phyloP scores from a whole-genome alignment of 2,113 vertebrate genomes.

The Petrocephalus microphthalmus region DNA sequence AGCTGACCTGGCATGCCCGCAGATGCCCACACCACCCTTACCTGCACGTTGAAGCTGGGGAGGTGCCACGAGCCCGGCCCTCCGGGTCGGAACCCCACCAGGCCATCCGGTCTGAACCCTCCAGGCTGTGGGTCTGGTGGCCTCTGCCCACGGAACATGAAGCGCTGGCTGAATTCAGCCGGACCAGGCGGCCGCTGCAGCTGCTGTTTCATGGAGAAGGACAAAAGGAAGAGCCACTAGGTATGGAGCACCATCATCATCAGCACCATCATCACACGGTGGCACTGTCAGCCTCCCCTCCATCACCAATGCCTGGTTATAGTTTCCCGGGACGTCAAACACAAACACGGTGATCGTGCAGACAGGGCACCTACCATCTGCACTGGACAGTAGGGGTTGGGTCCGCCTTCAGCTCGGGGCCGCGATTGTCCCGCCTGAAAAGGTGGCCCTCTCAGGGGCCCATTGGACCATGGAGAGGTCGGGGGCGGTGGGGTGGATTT shows the following conservation, averaged over 20 bases:
- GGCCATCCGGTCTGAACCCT: background rate
- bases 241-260: background rate
- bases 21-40: constrained; percentile 36
- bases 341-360: background rate
- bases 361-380: constrained; percentile 58
- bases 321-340: background rate
- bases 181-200: constrained; percentile 55
- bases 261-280: background rate
- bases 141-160: constrained; percentile 58
- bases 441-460: constrained; percentile 49
- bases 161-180: constrained; percentile 66
- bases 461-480: constrained; percentile 48
- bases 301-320: background rate
- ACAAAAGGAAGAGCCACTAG: background rate
- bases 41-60: constrained; percentile 76
- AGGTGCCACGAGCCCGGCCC: constrained; percentile 66
- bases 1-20: background rate
- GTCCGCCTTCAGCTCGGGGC: constrained; percentile 27
- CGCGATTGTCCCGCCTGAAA: constrained; percentile 54
- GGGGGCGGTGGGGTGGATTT: constrained; percentile 40
- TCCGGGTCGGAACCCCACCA: constrained; percentile 27
- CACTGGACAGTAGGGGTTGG: constrained; percentile 48
- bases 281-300: background rate
- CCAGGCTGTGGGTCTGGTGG: constrained; percentile 64
- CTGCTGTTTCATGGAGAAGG: constrained; percentile 28